Conservation (phyloP, 1,140 invertebrate genomes). For the Dendroctonus valens region DNA sequence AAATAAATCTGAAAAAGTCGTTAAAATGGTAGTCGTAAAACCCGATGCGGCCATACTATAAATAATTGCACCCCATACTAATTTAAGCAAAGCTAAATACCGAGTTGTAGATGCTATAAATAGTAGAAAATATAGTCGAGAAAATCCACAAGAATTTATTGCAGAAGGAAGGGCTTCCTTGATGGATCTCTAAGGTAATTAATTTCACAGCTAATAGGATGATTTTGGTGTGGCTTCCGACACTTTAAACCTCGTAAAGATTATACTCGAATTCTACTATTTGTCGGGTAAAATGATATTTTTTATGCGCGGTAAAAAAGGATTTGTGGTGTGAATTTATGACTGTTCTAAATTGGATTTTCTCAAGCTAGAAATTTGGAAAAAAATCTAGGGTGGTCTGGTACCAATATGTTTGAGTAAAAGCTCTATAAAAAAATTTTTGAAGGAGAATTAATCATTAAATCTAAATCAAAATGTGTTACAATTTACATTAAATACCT, state of each 20-base stretch:
- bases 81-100: conserved; percentile 7
- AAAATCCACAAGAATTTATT: conserved; percentile 18
- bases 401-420: too few species aligned
- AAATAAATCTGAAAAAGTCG: too few species aligned
- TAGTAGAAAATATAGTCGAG: conserved; percentile 3
- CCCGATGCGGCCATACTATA: neutral
- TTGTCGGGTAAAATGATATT: neutral
- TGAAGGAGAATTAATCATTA: too few species aligned
- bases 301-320: too few species aligned
- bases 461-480: too few species aligned
- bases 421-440: too few species aligned
- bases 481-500: too few species aligned
- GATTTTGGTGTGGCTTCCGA: conserved; percentile 30
- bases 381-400: too few species aligned
- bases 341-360: too few species aligned
- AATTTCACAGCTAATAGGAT: conserved; percentile 30
- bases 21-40: too few species aligned
- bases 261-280: neutral
- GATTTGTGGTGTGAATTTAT: too few species aligned
- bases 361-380: too few species aligned
- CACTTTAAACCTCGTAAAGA: conserved; percentile 1
- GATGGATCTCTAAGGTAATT: conserved; percentile 18
- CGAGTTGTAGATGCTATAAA: conserved; percentile 10
- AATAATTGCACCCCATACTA: conserved; percentile 17
- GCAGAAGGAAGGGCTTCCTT: conserved; percentile 27